Evolutionary conservation across 1,140 invertebrate species (phyloP), one percentile per base, ranked within the genome.

Genomic region (Drosophila sulfurigaster): DNA sequence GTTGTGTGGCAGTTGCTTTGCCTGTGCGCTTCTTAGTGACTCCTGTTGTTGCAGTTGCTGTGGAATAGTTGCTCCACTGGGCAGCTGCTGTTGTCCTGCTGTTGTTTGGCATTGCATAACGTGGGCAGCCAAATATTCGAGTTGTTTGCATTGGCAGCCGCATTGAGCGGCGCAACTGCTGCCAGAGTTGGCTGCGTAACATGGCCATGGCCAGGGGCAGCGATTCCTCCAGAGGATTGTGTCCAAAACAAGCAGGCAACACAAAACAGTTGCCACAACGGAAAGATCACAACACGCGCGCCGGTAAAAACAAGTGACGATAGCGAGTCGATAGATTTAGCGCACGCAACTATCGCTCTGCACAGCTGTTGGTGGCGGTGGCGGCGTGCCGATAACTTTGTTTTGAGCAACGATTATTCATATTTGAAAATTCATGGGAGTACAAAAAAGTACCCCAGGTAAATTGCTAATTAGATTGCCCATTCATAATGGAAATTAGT

Each of bases 171-270:
- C 57, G 68, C 20, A 62, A 13, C 20, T 51, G 70, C 16, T 58
- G 71, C 58, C 78, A 59, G 5, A 81, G n/a, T 8, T 76, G 60
- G 0, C 75, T 49, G 16, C 78, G 79, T 38, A 82, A 72, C 82
- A 86, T 86, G 38, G 49, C 66, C n/a, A 48, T 35, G 16, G 49
- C 38, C 43, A 35, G 15, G 15, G 49, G 10, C n/a, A 15, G 6
- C 30, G 4, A 13, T 45, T 11, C 35, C 32, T 4, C 28, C 28
- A 8, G 38, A 41, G 7, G 35, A 8, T 25, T 25, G 1, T 11
- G 8, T 60, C 35, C 7, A 45, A 43, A 13, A 32, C 7, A 8
- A 60, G 38, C 30, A 73, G 60, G 35, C 48, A 38, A 15, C 8
- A 30, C n/a, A 38, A 20, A 70, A 60, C 6, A 10, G 11, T 28